These are phyloP conservation scores for Calliphora vicina DNA, from an alignment of 1,140 invertebrate species.

Conservation along the genomic window DNA sequence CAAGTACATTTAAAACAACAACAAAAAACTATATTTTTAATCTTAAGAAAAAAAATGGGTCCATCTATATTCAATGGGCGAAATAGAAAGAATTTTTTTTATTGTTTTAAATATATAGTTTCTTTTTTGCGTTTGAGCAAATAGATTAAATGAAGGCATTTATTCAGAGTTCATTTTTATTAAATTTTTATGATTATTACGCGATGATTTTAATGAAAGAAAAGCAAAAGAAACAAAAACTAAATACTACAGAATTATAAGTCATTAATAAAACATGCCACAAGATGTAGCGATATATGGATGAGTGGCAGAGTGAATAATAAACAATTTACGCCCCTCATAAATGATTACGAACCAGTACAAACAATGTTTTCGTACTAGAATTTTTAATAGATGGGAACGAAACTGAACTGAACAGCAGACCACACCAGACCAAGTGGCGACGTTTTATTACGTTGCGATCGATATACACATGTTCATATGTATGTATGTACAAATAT, in stretches of 20 bases:
- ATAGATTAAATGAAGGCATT: background rate
- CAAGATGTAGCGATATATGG: background rate
- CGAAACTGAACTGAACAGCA: too few species aligned
- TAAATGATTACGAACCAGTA: background rate
- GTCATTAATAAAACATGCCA: slow-evolving; percentile 5
- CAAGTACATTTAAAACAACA: background rate
- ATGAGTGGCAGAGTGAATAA: background rate
- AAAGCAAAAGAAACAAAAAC: background rate
- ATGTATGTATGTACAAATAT: background rate
- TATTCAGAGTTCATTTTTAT: background rate
- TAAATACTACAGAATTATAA: background rate
- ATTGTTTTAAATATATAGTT: too few species aligned
- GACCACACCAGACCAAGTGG: background rate
- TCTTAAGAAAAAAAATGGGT: background rate
- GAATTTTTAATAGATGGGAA: background rate
- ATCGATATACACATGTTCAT: background rate
- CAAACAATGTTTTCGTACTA: background rate
- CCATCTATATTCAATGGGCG: background rate
- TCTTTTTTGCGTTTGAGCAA: background rate
- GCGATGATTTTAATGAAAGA: background rate
- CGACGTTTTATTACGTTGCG: background rate
- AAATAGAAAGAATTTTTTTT: background rate
- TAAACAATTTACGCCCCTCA: background rate
- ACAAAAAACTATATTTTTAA: too few species aligned
- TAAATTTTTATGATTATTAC: slow-evolving; percentile 2